Evolutionary conservation across 2,113 vertebrate species (phyloP).

Genomic region (Leptobrachium ailaonicum): DNA sequence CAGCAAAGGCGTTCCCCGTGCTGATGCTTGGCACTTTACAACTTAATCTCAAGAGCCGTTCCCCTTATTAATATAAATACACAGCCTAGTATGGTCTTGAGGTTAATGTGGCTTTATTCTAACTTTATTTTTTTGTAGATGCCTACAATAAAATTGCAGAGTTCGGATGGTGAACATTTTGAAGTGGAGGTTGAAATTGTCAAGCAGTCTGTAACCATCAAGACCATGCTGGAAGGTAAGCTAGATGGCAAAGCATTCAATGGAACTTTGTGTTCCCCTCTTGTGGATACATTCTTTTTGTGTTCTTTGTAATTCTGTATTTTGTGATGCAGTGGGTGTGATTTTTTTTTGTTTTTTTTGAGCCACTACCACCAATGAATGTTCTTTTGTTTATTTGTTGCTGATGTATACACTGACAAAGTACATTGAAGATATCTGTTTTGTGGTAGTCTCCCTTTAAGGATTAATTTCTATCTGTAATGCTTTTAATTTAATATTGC

Average conservation of each 20-base stretch:
- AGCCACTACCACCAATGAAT: neutral
- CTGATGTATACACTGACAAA: neutral
- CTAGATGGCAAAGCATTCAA: too few species aligned
- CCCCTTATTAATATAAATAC: neutral
- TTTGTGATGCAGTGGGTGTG: neutral
- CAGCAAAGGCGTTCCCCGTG: neutral
- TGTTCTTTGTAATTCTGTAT: neutral
- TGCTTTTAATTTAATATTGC: neutral
- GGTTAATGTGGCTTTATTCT: neutral
- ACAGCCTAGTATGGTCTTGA: neutral
- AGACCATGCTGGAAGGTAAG: constrained; percentile 98
- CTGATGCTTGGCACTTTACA: neutral
- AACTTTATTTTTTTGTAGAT: constrained; percentile 66
- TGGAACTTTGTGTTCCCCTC: neutral
- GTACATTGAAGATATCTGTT: too few species aligned
- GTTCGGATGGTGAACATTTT: constrained; percentile 98
- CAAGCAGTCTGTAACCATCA: constrained; percentile 98
- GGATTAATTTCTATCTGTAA: neutral
- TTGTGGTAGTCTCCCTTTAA: too few species aligned
- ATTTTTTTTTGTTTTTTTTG: too few species aligned
- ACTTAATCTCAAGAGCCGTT: neutral
- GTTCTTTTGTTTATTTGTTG: neutral
- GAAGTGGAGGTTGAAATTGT: constrained; percentile 99
- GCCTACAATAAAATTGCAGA: constrained; percentile 98
- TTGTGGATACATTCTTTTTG: neutral